Percentiles rank a stretch among this genome's conserved stretches.
These are phyloP conservation scores for Erebia palarica DNA, from an alignment of 2,888 invertebrate species.

Conservation along the genomic window DNA sequence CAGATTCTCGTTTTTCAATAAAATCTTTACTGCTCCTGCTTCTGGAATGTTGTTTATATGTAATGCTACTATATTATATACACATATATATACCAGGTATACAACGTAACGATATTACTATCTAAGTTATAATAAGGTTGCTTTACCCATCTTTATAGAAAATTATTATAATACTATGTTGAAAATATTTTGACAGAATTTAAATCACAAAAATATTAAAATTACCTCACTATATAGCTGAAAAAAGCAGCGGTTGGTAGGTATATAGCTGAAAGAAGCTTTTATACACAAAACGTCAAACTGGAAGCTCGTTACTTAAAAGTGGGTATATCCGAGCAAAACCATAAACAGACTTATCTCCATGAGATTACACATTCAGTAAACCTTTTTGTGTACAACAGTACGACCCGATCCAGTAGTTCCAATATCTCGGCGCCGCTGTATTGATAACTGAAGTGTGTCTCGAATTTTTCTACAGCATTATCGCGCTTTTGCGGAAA, in stretches of 20 bases:
- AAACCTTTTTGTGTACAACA: constrained; percentile 43
- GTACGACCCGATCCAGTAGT: constrained; percentile 43
- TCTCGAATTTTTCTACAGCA: constrained; percentile 63
- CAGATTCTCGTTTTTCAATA: too few relatives aligned
- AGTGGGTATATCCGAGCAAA: constrained; percentile 21
- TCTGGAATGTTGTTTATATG: too few relatives aligned
- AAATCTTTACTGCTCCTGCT: too few relatives aligned
- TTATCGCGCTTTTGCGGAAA: constrained; percentile 71
- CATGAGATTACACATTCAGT: constrained; percentile 44
- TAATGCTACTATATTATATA: too few relatives aligned
- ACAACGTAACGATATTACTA: background rate
- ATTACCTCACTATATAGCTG: background rate
- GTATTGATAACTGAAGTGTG: constrained; percentile 53
- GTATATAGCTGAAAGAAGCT: constrained; percentile 3
- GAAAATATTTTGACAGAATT: too few relatives aligned
- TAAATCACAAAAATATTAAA: background rate
- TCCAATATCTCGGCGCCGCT: constrained; percentile 49
- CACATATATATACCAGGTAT: too few relatives aligned
- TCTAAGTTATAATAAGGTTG: too few relatives aligned
- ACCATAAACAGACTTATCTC: constrained; percentile 38
- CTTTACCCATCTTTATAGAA: too few relatives aligned
- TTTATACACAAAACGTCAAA: constrained; percentile 11
- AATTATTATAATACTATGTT: too few relatives aligned
- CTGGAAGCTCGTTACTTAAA: constrained; percentile 20
- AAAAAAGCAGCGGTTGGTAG: background rate